A percentile compares a stretch with the other conserved stretches of the same genome.
These are phyloP conservation scores for Araneus ventricosus DNA, from an alignment of 1,140 invertebrate genomes.

Conservation along the genomic window DNA sequence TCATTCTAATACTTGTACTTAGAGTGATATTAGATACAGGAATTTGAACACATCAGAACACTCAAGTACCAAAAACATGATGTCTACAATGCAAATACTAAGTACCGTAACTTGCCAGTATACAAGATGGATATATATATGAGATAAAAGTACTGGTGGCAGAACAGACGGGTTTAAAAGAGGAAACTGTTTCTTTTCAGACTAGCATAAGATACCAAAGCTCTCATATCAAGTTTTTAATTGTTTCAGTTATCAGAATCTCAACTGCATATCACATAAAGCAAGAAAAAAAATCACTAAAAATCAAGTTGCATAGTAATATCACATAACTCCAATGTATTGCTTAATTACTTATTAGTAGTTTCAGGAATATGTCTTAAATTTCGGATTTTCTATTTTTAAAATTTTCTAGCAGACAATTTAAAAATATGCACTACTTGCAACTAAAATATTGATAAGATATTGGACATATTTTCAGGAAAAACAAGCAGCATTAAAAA, in stretches of 20 bases:
- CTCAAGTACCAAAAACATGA: neutral
- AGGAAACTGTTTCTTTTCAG: neutral
- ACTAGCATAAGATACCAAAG: neutral
- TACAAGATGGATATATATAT: neutral
- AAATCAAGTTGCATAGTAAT: neutral
- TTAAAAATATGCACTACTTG: neutral
- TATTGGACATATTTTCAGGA: too few relatives aligned
- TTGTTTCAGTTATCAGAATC: neutral
- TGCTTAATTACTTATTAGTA: neutral
- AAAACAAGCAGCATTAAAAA: too few relatives aligned
- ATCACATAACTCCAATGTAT: neutral
- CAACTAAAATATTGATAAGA: too few relatives aligned
- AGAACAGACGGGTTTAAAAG: neutral
- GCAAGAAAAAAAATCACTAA: neutral
- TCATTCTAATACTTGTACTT: neutral
- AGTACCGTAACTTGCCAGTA: neutral
- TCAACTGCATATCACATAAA: neutral
- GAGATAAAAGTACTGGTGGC: constrained; percentile 3
- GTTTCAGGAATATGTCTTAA: neutral
- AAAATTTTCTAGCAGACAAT: neutral
- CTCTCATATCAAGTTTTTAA: neutral
- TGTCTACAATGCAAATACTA: neutral
- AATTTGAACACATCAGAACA: constrained; percentile 1
- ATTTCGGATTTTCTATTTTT: neutral
- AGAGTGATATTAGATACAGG: neutral